Base-by-base conservation (phyloP, 2,888 invertebrate genomes). In the Carterocephalus palaemon region DNA sequence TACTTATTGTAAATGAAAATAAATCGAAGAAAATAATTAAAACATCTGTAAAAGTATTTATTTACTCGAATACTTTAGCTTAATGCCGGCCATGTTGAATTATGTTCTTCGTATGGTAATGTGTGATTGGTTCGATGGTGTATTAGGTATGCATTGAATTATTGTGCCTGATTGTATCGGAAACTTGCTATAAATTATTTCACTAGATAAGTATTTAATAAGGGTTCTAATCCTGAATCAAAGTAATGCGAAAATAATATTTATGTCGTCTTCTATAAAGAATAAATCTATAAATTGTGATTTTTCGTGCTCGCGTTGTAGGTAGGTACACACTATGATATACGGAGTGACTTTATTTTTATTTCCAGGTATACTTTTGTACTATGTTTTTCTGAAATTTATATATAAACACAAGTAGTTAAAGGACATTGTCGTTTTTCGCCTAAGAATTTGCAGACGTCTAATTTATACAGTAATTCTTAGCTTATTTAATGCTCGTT, bases 61-160 rank as follows among this genome's bases (percentile, higher is more conserved):
- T 43, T 43, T 43, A 43, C 43, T 20, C 36, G 28, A 22, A 34
- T 42, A 43, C 22, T 17, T 36, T 8, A 36, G 36, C 43, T 43
- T 29, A 34, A 20, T 29, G 29, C 20, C 36, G 34, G 9, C 42
- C 22, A 12, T 12, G 3, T 36, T 43, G 42, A 43, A 36, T 36
- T 43, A 43, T 43, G 42, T 43, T 43, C 36, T 43, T 43, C 16
- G 16, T 43, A 43, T 43, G 42, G 28, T 43, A 43, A 43, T 43
- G 16, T 36, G 28, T 43, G 36, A 43, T 43, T 36, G 16, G 34
- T 43, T 34, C 34, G 28, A 42, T 16, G 29, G 36, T 28, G 24
- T 41, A 42, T 42, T 42, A 42, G 42, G 20, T 42, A 34, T 42
- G 36, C 36, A 43, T 34, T 43, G 29, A 43, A 34, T 43, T 43